Evolutionary conservation across 2,113 vertebrate genomes (phyloP).

Genomic region (Mixornis gularis): DNA sequence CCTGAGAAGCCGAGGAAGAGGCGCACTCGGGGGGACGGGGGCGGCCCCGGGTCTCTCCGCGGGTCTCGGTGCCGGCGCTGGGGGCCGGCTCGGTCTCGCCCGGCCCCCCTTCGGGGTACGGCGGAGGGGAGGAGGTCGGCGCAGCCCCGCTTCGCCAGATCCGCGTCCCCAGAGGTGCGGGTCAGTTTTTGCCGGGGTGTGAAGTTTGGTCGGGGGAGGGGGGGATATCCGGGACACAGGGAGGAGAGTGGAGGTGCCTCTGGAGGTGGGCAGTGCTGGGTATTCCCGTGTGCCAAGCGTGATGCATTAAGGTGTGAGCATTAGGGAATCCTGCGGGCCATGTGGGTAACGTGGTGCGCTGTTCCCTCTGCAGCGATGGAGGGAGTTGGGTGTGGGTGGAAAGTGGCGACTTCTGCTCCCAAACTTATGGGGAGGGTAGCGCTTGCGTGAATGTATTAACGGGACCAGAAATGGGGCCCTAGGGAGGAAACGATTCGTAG

Average conservation of each 20-base stretch:
- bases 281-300: fast-evolving
- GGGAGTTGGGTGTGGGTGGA: background rate
- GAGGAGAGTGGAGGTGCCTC: background rate
- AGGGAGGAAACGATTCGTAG: background rate
- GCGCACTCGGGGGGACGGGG: background rate
- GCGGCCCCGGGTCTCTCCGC: background rate
- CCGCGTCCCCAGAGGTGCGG: background rate
- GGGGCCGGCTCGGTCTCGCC: background rate
- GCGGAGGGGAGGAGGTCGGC: background rate
- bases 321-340: fast-evolving
- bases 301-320: fast-evolving
- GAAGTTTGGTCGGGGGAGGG: background rate
- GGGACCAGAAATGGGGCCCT: background rate
- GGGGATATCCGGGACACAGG: fast-evolving
- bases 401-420: background rate
- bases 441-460: background rate
- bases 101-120: background rate
- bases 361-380: too few species aligned
- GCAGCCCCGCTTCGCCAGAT: background rate
- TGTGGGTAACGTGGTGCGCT: fast-evolving
- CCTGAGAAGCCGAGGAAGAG: background rate
- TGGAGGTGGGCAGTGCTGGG: background rate
- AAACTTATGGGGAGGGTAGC: background rate
- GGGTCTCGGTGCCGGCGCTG: background rate
- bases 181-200: background rate